A percentile compares a stretch with the other conserved stretches of the same genome.
Evolutionary conservation across 2,888 invertebrate genomes (phyloP).

Genomic region (Andrena trimmerana): DNA sequence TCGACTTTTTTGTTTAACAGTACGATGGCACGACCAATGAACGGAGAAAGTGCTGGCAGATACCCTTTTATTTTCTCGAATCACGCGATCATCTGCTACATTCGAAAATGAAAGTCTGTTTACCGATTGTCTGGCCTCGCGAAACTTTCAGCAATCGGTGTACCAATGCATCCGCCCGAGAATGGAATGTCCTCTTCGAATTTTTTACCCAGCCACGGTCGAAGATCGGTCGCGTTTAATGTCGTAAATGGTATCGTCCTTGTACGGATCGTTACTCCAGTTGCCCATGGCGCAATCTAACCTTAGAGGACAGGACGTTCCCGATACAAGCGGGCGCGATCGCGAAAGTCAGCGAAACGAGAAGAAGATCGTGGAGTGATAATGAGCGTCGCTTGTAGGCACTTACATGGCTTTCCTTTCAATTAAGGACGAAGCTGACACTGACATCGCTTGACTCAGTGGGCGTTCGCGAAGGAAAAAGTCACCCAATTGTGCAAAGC

Average conservation of each 20-base stretch:
- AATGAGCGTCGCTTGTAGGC: not conserved
- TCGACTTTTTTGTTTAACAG: not conserved
- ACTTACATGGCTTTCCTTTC: conserved; percentile 7
- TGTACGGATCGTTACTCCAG: conserved; percentile 77
- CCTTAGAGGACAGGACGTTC: conserved; percentile 71
- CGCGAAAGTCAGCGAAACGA: conserved; percentile 31
- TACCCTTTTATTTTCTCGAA: conserved; percentile 33
- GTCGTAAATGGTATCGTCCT: conserved; percentile 76
- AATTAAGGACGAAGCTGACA: conserved; percentile 9
- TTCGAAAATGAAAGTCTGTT: conserved; percentile 45
- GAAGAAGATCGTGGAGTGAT: conserved; percentile 11
- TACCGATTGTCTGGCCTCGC: conserved; percentile 18
- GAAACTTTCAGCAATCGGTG: not conserved
- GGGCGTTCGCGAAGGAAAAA: not conserved
- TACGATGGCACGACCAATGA: not conserved
- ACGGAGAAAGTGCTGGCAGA: conserved; percentile 33
- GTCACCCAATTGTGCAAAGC: not conserved
- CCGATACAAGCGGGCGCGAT: conserved; percentile 65
- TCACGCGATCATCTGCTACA: conserved; percentile 11
- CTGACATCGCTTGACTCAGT: not conserved
- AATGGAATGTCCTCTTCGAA: conserved; percentile 38
- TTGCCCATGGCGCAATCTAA: conserved; percentile 77
- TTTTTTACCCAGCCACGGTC: not conserved
- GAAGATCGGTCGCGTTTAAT: conserved; percentile 45
- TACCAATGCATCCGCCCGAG: conserved; percentile 19